A percentile compares a stretch with the other conserved stretches of the same genome.
phyloP scores from a whole-genome alignment of 2,797 vertebrate genomes.

The Meda fulgida region DNA sequence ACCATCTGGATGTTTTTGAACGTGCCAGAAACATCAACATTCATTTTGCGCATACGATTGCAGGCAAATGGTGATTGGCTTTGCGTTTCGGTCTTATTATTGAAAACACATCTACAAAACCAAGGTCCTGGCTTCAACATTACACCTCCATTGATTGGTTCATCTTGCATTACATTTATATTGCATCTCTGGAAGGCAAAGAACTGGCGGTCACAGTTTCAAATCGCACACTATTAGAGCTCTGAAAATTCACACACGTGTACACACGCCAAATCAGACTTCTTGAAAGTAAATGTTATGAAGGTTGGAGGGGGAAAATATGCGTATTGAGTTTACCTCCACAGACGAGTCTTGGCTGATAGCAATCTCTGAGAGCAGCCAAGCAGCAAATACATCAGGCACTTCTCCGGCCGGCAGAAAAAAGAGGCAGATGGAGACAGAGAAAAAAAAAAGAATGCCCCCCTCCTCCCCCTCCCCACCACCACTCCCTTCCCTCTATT shows the following conservation, averaged over 20 bases:
- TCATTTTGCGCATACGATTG: slow-evolving; percentile 2
- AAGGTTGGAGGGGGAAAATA: slow-evolving; percentile 57
- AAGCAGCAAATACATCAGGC: slow-evolving; percentile 83
- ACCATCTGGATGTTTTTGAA: slow-evolving; percentile 12
- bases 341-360: slow-evolving; percentile 70
- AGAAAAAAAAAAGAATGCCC: slow-evolving; percentile 64
- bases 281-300: slow-evolving; percentile 78
- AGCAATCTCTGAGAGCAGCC: slow-evolving; percentile 81
- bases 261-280: slow-evolving; percentile 25
- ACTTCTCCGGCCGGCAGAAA: slow-evolving; percentile 73
- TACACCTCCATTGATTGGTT: slow-evolving; percentile 51
- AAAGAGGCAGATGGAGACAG: slow-evolving; percentile 60
- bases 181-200: slow-evolving; percentile 30
- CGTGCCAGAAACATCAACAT: slow-evolving; percentile 41
- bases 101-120: slow-evolving; percentile 42
- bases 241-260: slow-evolving; percentile 17
- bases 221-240: slow-evolving; percentile 39
- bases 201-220: slow-evolving; percentile 30
- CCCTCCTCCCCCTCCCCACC: neutral
- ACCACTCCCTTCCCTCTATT: slow-evolving; percentile 46
- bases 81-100: slow-evolving; percentile 30
- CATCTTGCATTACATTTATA: slow-evolving; percentile 38
- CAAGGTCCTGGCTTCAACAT: slow-evolving; percentile 46
- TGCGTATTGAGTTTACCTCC: slow-evolving; percentile 64
- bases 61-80: slow-evolving; percentile 49